Percentiles rank a stretch among this genome's conserved stretches.
Conservation (phyloP, 2,113 vertebrate species). For the Tor tambroides region DNA sequence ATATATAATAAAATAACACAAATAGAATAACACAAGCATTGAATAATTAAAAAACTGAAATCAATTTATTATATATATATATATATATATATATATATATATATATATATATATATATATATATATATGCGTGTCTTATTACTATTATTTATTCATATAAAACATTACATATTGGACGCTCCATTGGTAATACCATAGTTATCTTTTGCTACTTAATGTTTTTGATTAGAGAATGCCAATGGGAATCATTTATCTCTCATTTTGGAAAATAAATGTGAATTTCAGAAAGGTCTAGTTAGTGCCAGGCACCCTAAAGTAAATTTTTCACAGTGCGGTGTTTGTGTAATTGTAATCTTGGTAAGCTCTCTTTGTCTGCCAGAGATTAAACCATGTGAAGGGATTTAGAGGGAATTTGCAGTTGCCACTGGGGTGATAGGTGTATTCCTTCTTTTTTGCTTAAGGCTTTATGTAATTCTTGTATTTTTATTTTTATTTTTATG, state of each 20-base stretch:
- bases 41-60: too few relatives aligned
- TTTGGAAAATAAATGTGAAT: not conserved
- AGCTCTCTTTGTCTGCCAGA: conserved; percentile 70
- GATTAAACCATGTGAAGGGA: conserved; percentile 75
- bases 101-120: too few relatives aligned
- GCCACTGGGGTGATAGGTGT: conserved; percentile 46
- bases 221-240: not conserved
- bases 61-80: too few relatives aligned
- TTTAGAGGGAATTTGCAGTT: conserved; percentile 68
- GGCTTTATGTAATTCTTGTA: conserved; percentile 49
- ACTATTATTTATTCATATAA: not conserved
- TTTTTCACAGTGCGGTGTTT: conserved; percentile 62
- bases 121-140: too few relatives aligned
- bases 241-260: not conserved
- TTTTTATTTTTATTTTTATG: not conserved
- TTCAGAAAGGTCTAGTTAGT: conserved; percentile 5
- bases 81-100: too few relatives aligned
- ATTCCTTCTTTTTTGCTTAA: conserved; percentile 56
- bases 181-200: not conserved
- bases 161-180: not conserved
- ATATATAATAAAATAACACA: too few relatives aligned
- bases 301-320: conserved; percentile 63
- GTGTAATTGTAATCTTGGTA: conserved; percentile 69
- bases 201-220: not conserved
- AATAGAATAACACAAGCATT: too few relatives aligned